Evolutionary conservation across 1,140 invertebrate genomes (phyloP).

Genomic region (Sitobion miscanthi): DNA sequence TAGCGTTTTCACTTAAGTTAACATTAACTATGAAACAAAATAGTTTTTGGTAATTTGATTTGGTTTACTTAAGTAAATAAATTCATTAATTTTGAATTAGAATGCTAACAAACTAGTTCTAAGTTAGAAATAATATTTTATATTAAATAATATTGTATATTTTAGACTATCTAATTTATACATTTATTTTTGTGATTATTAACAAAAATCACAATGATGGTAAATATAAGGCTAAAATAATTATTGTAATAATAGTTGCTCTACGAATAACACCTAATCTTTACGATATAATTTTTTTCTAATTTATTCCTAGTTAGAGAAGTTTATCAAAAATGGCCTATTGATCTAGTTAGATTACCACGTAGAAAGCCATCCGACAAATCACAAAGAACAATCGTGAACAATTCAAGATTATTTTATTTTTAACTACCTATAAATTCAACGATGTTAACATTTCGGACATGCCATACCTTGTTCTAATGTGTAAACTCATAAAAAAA

Average conservation of each 20-base stretch:
- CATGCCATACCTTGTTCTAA: neutral
- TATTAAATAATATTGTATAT: neutral
- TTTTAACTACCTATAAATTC: neutral
- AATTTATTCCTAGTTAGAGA: neutral
- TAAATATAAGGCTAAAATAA: neutral
- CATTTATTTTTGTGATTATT: neutral
- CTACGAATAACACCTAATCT: neutral
- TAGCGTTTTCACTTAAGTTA: neutral
- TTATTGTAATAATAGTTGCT: neutral
- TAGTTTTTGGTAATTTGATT: too few species aligned
- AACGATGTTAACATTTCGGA: neutral
- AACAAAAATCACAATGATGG: neutral
- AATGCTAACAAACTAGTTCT: neutral
- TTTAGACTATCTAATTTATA: neutral
- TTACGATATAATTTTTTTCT: neutral
- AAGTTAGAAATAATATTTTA: neutral
- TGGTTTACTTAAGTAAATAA: too few species aligned
- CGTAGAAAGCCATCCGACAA: neutral
- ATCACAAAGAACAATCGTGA: neutral
- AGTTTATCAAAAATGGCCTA: neutral
- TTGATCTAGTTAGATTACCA: neutral
- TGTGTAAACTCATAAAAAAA: neutral
- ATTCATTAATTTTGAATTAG: too few species aligned
- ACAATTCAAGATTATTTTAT: neutral
- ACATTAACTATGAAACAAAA: too few species aligned